Evolutionary conservation across 2,113 vertebrate species (phyloP), one percentile per base, ranked within the genome.

Genomic region (Seriola quinqueradiata): DNA sequence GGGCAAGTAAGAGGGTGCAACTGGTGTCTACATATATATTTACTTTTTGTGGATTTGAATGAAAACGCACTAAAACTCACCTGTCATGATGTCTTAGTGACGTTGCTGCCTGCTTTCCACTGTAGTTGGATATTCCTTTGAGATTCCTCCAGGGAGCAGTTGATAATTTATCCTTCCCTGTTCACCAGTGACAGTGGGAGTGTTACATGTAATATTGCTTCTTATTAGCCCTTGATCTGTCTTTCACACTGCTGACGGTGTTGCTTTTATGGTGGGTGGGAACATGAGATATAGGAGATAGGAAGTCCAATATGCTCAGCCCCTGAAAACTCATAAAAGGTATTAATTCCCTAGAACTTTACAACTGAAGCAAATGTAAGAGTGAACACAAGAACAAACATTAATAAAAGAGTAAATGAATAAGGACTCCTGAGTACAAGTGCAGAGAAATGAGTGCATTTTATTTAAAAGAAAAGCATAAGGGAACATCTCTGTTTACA

Each of bases 401-500:
- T 77, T 11, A 46, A 52, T 38, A 32, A 34, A 68, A 13, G 21
- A 70, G 9, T 13, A 28, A 55, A 72, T 59, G 16, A 79, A 66
- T 12, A 23, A 79, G 12, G 9, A 77, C 19, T 36, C 52, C 2
- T 8, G 7, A 59, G 23, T 34, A 63, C 36, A 84, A 61, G 54
- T 90, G 89, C 84, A 75, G 79, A 93, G 94, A 96, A 96, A 95
- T 88, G 80, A 95, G 94, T 95, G 93, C 93, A 93, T 96, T 93
- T 93, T 97, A 96, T 97, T 99, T 96, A 96, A 97, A 98, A 96
- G 93, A 96, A 90, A 96, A 95, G 95, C 95, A 96, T 95, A 96
- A 96, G 91, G 95, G 94, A 95, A 96, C 94, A 91, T 90, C 77
- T 85, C 75, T 89, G 93, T 96, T 96, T 97, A 98, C 97, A 99